Percentiles rank a stretch among this genome's conserved stretches.
Conservation (phyloP, 2,888 invertebrate species). For the Diarsia brunnea region DNA sequence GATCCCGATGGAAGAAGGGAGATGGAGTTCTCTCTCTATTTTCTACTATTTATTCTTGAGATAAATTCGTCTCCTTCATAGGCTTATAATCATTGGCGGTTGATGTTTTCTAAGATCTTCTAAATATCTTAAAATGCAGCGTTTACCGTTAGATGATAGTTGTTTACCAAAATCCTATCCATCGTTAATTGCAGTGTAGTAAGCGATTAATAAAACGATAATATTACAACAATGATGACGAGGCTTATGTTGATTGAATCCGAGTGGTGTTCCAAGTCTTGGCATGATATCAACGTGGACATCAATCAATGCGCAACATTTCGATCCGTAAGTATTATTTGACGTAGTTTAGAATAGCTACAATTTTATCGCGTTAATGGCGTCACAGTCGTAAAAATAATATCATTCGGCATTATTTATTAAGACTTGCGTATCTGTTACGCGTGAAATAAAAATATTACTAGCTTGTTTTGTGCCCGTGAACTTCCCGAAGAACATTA, state of each 20-base stretch:
- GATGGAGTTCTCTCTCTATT: too few relatives aligned
- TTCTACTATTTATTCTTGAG: neutral
- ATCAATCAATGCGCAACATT: constrained; percentile 19
- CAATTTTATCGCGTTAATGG: constrained; percentile 20
- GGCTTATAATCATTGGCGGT: neutral
- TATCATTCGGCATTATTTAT: constrained; percentile 19
- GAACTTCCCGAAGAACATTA: neutral
- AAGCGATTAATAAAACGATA: neutral
- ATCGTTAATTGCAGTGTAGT: neutral
- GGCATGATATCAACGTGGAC: constrained; percentile 33
- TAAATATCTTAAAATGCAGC: too few relatives aligned
- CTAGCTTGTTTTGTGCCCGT: neutral
- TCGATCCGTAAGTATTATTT: neutral
- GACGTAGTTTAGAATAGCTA: constrained; percentile 24
- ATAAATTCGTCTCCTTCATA: neutral
- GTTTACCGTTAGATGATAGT: too few relatives aligned
- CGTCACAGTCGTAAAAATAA: constrained; percentile 37
- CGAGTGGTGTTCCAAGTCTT: neutral
- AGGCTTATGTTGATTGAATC: neutral
- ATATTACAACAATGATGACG: neutral
- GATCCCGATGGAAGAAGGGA: too few relatives aligned
- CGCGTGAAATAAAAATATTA: neutral
- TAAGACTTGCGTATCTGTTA: constrained; percentile 9
- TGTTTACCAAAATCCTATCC: neutral
- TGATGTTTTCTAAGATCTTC: neutral